Evolutionary conservation across 2,797 vertebrate species (phyloP).

Genomic region (Spinibarbus caldwelli): DNA sequence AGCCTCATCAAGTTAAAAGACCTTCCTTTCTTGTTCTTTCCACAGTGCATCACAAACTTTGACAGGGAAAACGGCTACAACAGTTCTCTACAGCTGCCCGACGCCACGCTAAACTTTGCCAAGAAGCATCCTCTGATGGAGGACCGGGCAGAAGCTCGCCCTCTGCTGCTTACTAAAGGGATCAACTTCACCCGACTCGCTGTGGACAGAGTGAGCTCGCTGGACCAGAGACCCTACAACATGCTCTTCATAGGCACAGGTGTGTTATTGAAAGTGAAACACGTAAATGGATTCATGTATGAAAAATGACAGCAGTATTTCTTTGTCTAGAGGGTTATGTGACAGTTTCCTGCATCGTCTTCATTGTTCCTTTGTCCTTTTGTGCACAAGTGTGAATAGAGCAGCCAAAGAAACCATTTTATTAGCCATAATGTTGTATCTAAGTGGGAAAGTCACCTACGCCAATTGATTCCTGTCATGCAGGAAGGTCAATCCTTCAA

Average conservation of each 20-base stretch:
- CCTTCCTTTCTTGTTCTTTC: neutral
- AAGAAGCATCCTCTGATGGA: constrained; percentile 98
- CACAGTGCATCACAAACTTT: constrained; percentile 91
- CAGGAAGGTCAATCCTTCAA: constrained; percentile 44
- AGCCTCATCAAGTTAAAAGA: neutral
- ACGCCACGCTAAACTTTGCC: constrained; percentile 95
- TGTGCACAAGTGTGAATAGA: neutral
- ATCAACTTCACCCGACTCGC: constrained; percentile 92
- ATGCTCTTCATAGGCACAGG: constrained; percentile 96
- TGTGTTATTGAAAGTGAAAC: constrained; percentile 56
- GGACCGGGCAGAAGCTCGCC: constrained; percentile 83
- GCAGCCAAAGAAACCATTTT: constrained; percentile 8
- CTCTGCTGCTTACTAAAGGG: constrained; percentile 90
- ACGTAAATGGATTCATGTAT: neutral
- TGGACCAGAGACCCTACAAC: constrained; percentile 85
- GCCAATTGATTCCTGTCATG: constrained; percentile 6
- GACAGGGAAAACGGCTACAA: constrained; percentile 86
- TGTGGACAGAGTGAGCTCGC: constrained; percentile 82
- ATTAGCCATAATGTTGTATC: constrained; percentile 23
- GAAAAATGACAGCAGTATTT: neutral
- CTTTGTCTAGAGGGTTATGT: neutral
- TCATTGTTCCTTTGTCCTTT: neutral
- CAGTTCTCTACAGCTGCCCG: constrained; percentile 92
- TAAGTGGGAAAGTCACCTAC: constrained; percentile 34
- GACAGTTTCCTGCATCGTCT: neutral